Evolutionary conservation across 1,140 invertebrate genomes (phyloP).

Genomic region (Anastrepha ludens): DNA sequence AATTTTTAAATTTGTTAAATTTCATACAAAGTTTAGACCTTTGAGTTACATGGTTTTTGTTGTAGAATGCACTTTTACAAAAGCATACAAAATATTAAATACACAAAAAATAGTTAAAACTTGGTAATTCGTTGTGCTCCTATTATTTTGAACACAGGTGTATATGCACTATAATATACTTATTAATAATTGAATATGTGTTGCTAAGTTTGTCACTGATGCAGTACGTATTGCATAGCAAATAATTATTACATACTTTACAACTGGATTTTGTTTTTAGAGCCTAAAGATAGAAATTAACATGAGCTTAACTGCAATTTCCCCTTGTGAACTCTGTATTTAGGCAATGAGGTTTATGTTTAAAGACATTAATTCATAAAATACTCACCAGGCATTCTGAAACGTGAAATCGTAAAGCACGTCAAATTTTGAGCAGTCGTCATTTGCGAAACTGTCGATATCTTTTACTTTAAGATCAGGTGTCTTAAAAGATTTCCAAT

Average conservation of each 20-base stretch:
- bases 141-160: no score
- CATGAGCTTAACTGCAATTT: slow-evolving; percentile 46
- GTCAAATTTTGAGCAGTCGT: slow-evolving; percentile 86
- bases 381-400: slow-evolving; percentile 86
- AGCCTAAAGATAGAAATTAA: slow-evolving; percentile 56
- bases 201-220: background rate
- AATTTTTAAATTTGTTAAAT: no score
- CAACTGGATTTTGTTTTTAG: slow-evolving; percentile 50
- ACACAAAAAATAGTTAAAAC: no score
- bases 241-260: background rate
- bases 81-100: background rate
- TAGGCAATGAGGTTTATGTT: background rate
- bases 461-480: slow-evolving; percentile 84
- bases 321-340: slow-evolving; percentile 52
- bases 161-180: background rate
- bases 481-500: slow-evolving; percentile 77
- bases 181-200: background rate
- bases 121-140: no score
- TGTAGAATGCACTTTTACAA: background rate
- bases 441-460: slow-evolving; percentile 83
- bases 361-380: background rate
- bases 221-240: background rate
- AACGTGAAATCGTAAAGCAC: slow-evolving; percentile 92
- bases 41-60: no score
- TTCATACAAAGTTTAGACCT: no score